Evolutionary conservation across 2,113 vertebrate genomes (phyloP).

Genomic region (Clarias magur): DNA sequence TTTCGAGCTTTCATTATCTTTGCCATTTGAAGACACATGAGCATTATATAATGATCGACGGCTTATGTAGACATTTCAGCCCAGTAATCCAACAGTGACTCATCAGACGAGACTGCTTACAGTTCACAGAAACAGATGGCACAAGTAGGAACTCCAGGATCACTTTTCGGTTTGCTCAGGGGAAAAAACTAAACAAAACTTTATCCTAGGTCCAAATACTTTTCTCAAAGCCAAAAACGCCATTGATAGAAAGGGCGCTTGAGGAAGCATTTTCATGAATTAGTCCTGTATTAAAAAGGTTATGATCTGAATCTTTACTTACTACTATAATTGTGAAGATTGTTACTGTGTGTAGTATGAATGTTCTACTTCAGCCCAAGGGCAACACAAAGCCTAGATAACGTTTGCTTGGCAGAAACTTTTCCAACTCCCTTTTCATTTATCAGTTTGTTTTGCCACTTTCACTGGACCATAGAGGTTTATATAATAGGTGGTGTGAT

Average conservation of each 20-base stretch:
- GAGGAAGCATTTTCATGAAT: constrained; percentile 8
- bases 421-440: background rate
- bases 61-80: constrained; percentile 8
- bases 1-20: constrained; percentile 12
- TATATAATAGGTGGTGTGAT: constrained; percentile 16
- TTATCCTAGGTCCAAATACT: constrained; percentile 13
- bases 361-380: background rate
- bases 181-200: background rate
- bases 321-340: background rate
- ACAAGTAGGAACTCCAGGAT: constrained; percentile 38
- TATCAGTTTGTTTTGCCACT: background rate
- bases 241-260: background rate
- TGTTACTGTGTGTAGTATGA: background rate
- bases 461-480: background rate
- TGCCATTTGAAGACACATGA: background rate
- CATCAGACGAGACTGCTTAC: constrained; percentile 37
- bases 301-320: background rate
- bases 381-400: background rate
- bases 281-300: background rate
- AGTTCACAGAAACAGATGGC: constrained; percentile 47
- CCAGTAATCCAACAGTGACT: constrained; percentile 38
- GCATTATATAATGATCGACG: constrained; percentile 19
- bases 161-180: constrained; percentile 25
- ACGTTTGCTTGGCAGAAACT: background rate
- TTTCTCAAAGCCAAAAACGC: constrained; percentile 21